Evolutionary conservation across 2,888 invertebrate genomes (phyloP).

Genomic region (Drosophila subsilvestris): DNA sequence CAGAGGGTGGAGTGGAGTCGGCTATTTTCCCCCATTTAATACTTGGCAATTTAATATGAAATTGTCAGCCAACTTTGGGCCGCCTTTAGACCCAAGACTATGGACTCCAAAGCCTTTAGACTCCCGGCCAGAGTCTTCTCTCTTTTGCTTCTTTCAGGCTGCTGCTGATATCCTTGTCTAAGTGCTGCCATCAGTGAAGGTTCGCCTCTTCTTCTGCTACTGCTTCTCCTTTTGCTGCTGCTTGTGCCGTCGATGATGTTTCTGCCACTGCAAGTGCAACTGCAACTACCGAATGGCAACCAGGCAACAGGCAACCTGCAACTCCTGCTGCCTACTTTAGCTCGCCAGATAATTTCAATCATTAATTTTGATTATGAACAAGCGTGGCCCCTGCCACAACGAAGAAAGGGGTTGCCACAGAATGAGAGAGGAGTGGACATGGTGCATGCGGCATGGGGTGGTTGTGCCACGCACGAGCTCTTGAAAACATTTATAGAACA

Average conservation of each 20-base stretch:
- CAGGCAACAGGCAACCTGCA: constrained; percentile 13
- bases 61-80: constrained; percentile 76
- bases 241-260: constrained; percentile 63
- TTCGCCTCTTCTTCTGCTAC: constrained; percentile 29
- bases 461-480: constrained; percentile 64
- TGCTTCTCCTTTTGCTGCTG: constrained; percentile 15
- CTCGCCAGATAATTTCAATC: constrained; percentile 82
- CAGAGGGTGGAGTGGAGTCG: constrained; percentile 33
- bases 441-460: constrained; percentile 22
- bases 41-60: constrained; percentile 81
- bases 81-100: constrained; percentile 34
- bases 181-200: constrained; percentile 75
- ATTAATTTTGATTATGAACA: constrained; percentile 81
- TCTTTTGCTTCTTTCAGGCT: constrained; percentile 46
- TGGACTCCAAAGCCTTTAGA: constrained; percentile 15
- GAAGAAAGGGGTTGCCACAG: constrained; percentile 1
- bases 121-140: constrained; percentile 6
- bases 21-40: constrained; percentile 73
- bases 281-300: constrained; percentile 24
- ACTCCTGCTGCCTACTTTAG: constrained; percentile 67
- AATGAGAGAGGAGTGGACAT: constrained; percentile 34
- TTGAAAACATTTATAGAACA: constrained; percentile 32
- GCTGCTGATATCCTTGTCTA: constrained; percentile 80
- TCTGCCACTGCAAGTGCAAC: constrained; percentile 59
- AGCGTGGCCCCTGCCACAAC: constrained; percentile 56